Evolutionary conservation across 2,113 vertebrate genomes (phyloP), one percentile per base, ranked within the genome.

Genomic region (Plectropomus leopardus): DNA sequence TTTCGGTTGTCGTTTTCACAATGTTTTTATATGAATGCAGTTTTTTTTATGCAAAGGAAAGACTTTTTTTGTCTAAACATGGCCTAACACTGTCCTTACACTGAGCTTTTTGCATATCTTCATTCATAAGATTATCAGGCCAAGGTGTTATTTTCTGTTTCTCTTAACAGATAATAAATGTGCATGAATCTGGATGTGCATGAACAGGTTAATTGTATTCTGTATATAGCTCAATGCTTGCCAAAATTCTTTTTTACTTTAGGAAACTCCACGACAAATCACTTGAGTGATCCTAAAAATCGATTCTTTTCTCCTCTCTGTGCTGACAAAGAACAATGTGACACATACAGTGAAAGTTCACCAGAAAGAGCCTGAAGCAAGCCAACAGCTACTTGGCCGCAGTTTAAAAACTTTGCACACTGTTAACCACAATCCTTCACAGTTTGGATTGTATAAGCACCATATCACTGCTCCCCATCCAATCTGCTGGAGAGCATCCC

Each of bases 401-500:
- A 59, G 50, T n/a, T 61, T 57, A 7, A 60, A 54, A 60, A 54
- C 45, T 42, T 68, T 42, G 72, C 63, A 61, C 72, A 8, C 65
- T 50, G 59, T 67, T 72, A 59, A 72, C 26, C 70, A 11, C 24
- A 48, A 40, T 24, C 50, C 59, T 42, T 36, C 65, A 69, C n/a
- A 65, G 23, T 50, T 48, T 5, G 61, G 48, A 66, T 54, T 54
- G 30, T 17, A 47, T 61, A 51, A 50, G 78, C 28, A 30, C 47
- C 66, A 16, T n/a, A 61, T 73, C 75, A 15, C 68, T 70, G 78
- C 45, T 60, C 47, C 14, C 13, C 65, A 65, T 76, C 51, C 72
- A 55, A 72, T 81, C 80, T 72, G 47, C 69, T 14, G 86, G 86
- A 82, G 66, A 57, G 40, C 66, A 42, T 81, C 85, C 79, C 70